Evolutionary conservation across 2,888 invertebrate genomes (phyloP), one percentile per base, ranked within the genome.

Genomic region (Pediacus dermestoides): DNA sequence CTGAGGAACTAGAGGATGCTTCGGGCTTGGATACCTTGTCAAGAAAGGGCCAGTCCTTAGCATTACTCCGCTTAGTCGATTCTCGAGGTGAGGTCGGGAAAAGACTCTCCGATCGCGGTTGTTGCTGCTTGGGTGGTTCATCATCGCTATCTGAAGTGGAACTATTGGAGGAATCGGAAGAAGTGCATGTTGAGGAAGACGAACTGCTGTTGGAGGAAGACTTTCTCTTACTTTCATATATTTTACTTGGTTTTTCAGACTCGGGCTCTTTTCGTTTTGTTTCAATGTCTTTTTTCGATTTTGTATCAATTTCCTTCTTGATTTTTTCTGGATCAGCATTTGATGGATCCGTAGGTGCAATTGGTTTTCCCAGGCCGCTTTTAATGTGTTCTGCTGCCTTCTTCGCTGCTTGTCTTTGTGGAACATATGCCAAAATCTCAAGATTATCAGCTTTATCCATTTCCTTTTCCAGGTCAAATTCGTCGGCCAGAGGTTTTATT

Each of bases 371-470:
- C 52, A 84, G 72, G 4, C 85, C 86, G 64, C 86, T 87, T 64
- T 90, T 88, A 36, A 91, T 86, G 60, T 89, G 88, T 56, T 90
- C 90, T 1, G 90, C 89, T 0, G 91, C 91, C 65, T 91, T 91
- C 64, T 90, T 90, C 7, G 91, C 91, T 1, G 91, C 91, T 68
- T 90, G 88, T 42, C 91, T 73, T 64, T 92, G 91, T 1, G 91
- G 91, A 12, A 92, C 91, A 64, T 89, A 88, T 0, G 88, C 82
- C 25, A 88, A 76, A 30, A 84, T 75, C 57, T 82, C 78, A 50
- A 70, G 70, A 46, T 73, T 64, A 53, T 79, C 79, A 16, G 50
- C 51, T 57, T 82, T 81, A 16, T 79, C 80, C 2, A 71, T 61
- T 40, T 83, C 83, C 60, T 81, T 82, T 28, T 78, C 78, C 43